Evolutionary conservation across 2,113 vertebrate genomes (phyloP), one percentile per base, ranked within the genome.

Genomic region (Martes martes): DNA sequence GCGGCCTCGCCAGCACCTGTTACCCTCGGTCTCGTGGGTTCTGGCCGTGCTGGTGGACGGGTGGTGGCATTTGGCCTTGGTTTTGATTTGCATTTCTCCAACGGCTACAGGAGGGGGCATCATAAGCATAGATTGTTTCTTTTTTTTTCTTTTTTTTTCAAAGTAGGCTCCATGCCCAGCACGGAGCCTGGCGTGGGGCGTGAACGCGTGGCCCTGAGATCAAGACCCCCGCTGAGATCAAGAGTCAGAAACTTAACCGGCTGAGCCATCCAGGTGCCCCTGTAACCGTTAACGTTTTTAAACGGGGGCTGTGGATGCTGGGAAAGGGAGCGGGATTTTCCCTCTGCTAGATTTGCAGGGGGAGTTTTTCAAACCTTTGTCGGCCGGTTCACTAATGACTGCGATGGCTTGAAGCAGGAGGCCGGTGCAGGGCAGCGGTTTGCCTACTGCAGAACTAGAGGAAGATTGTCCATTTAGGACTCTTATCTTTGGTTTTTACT

Each of bases 241-340:
- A 33, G 36, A 24, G 69, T 39, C 21, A 6, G 69, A 73, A 6
- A 11, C 36, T 39, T 39, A 24, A 73, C 69, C 21, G 10, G 23
- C 69, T 11, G 21, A 73, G 21, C 36, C 69, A 13, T 10, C 19
- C 73, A 28, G 42, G 26, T 0, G 7, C 24, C 42, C 42, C 73
- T 16, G 4, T 24, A 24, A 19, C 1, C 0, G 1, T 10, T 9
- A 19, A 16, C 13, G 11, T n/a, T 69, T 45, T 21, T 67, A 36
- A 23, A 39, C 26, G 0, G 0, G 2, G 65, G 47, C 31, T n/a
- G 10, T 18, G 6, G 47, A 6, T 24, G 47, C 39, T 33, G 1
- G 31, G 33, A 16, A 21, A 0, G 14, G 39, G 47, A 31, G 8
- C 26, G 57, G 82, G n/a, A 10, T 67, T 23, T 31, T 14, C 6